These are phyloP conservation scores for Drosophila mauritiana DNA, from an alignment of 1,140 invertebrate genomes.

Conservation along the genomic window DNA sequence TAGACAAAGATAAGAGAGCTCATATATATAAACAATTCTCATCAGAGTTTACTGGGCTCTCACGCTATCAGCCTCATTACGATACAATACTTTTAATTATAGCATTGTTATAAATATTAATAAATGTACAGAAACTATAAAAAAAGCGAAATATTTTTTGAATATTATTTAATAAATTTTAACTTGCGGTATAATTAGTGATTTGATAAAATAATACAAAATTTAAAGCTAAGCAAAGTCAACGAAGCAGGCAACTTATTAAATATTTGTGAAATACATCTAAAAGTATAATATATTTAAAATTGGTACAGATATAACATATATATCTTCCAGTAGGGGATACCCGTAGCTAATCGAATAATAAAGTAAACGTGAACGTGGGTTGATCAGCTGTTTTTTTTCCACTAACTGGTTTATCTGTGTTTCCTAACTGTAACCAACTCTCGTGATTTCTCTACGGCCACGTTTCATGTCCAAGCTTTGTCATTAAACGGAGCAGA, in stretches of 20 bases:
- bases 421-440: constrained; percentile 4
- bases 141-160: no score
- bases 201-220: no score
- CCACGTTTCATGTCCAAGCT: constrained; percentile 16
- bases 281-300: no score
- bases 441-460: constrained; percentile 15
- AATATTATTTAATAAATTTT: no score
- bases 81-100: no score
- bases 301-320: neutral
- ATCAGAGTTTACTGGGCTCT: neutral
- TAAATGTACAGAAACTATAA: no score
- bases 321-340: neutral
- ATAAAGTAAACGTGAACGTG: constrained; percentile 22
- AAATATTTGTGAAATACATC: no score
- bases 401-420: constrained; percentile 24
- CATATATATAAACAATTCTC: neutral
- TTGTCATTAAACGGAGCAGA: constrained; percentile 26
- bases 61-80: neutral
- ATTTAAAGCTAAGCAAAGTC: no score
- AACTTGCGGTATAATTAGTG: no score
- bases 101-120: no score
- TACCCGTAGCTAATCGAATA: constrained; percentile 1
- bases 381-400: constrained; percentile 42
- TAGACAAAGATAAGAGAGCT: neutral
- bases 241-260: no score